These are phyloP conservation scores for Melanostigma gelatinosum DNA, from an alignment of 2,113 vertebrate genomes.

Conservation along the genomic window DNA sequence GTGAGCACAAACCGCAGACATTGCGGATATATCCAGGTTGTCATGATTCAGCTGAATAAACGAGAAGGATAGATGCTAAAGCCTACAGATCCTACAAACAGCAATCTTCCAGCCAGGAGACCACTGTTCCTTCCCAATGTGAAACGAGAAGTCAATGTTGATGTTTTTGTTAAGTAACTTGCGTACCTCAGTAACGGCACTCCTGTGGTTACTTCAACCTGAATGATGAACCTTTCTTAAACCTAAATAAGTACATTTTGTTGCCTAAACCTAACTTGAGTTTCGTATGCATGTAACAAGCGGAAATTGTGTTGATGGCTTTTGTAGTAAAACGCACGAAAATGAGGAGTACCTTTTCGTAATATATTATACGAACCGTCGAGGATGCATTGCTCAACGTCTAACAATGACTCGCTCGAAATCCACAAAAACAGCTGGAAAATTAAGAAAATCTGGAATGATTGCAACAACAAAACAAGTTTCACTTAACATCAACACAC, in stretches of 20 bases:
- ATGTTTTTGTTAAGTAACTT: neutral
- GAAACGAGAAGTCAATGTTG: neutral
- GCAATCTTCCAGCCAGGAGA: neutral
- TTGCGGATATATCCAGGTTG: neutral
- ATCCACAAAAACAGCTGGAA: too few relatives aligned
- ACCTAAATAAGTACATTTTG: neutral
- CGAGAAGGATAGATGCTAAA: too few relatives aligned
- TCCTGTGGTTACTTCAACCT: too few relatives aligned
- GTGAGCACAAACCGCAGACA: too few relatives aligned
- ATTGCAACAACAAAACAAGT: neutral
- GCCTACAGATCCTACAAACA: neutral
- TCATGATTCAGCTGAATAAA: neutral
- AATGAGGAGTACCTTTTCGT: too few relatives aligned
- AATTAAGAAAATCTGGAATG: neutral
- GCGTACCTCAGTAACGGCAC: too few relatives aligned
- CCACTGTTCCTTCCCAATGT: too few relatives aligned
- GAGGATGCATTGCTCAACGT: neutral
- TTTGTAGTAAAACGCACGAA: too few relatives aligned
- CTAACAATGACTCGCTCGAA: neutral
- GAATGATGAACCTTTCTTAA: neutral
- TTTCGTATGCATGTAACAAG: too few relatives aligned
- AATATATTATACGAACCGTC: too few relatives aligned
- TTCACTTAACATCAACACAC: conserved; percentile 48
- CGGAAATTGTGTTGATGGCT: too few relatives aligned
- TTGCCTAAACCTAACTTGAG: too few relatives aligned